These are phyloP conservation scores for Amphibalanus amphitrite DNA, from an alignment of 1,140 invertebrate genomes.

Conservation along the genomic window DNA sequence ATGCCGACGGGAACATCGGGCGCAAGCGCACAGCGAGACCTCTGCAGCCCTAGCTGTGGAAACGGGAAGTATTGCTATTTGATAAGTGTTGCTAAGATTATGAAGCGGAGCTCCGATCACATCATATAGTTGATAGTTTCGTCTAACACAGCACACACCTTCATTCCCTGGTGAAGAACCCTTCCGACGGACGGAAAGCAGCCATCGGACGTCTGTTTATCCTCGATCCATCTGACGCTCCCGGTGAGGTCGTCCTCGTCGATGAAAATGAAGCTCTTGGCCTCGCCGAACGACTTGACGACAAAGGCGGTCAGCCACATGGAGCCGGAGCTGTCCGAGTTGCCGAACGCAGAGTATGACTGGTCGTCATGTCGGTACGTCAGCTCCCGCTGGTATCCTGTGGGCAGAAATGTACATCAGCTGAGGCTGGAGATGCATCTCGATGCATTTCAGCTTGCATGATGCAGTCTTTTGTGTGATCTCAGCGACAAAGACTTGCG, in stretches of 20 bases:
- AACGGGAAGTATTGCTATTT: too few species aligned
- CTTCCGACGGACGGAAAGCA: conserved; percentile 62
- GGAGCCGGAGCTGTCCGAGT: conserved; percentile 39
- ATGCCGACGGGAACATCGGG: too few species aligned
- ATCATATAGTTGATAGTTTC: too few species aligned
- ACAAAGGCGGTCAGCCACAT: conserved; percentile 74
- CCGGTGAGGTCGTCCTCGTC: conserved; percentile 32
- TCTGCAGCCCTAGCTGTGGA: too few species aligned
- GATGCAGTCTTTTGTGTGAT: too few species aligned
- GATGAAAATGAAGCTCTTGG: conserved; percentile 42
- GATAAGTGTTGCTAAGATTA: too few species aligned
- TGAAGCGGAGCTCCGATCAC: too few species aligned
- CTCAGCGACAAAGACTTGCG: too few species aligned
- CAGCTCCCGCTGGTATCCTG: conserved; percentile 55
- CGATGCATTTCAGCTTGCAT: too few species aligned
- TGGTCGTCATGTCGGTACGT: conserved; percentile 53
- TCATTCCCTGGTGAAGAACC: conserved; percentile 63
- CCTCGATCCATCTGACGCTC: conserved; percentile 28
- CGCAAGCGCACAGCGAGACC: too few species aligned
- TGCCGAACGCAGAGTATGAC: conserved; percentile 63
- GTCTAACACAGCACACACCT: conserved; percentile 45
- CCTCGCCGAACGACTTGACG: conserved; percentile 48
- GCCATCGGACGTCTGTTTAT: conserved; percentile 59
- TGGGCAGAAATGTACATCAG: too few species aligned
- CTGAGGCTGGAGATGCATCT: too few species aligned